Evolutionary conservation across 1,140 invertebrate genomes (phyloP).

Genomic region (Pinna nobilis): DNA sequence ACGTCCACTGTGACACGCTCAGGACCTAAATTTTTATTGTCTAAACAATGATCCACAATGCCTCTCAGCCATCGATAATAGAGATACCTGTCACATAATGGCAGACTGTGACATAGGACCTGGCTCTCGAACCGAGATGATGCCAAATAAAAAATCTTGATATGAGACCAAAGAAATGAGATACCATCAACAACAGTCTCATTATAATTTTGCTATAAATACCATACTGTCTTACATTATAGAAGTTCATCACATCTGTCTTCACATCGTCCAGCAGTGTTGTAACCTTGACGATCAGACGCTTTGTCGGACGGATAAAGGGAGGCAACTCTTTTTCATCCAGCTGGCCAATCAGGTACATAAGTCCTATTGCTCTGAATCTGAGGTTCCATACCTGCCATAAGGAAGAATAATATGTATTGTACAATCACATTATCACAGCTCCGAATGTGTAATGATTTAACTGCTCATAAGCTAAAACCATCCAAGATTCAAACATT

Average conservation of each 20-base stretch:
- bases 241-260: slow-evolving; percentile 53
- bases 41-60: no score
- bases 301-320: slow-evolving; percentile 36
- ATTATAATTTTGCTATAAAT: no score
- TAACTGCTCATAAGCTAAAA: neutral
- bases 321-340: slow-evolving; percentile 46
- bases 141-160: no score
- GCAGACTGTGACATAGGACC: no score
- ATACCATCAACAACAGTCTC: no score
- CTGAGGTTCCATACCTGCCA: slow-evolving; percentile 22
- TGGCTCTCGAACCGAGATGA: no score
- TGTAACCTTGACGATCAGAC: slow-evolving; percentile 37
- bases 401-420: no score
- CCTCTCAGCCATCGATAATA: no score
- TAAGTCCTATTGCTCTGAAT: slow-evolving; percentile 15
- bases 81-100: no score
- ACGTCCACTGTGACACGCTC: no score
- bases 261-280: slow-evolving; percentile 47
- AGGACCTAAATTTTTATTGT: no score
- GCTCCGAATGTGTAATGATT: neutral
- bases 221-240: slow-evolving; percentile 62
- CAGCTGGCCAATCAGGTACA: slow-evolving; percentile 34
- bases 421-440: neutral
- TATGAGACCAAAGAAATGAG: no score
- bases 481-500: neutral